Percentiles rank a stretch among this genome's conserved stretches.
Evolutionary conservation across 2,888 invertebrate genomes (phyloP).

Genomic region (Penaeus monodon): DNA sequence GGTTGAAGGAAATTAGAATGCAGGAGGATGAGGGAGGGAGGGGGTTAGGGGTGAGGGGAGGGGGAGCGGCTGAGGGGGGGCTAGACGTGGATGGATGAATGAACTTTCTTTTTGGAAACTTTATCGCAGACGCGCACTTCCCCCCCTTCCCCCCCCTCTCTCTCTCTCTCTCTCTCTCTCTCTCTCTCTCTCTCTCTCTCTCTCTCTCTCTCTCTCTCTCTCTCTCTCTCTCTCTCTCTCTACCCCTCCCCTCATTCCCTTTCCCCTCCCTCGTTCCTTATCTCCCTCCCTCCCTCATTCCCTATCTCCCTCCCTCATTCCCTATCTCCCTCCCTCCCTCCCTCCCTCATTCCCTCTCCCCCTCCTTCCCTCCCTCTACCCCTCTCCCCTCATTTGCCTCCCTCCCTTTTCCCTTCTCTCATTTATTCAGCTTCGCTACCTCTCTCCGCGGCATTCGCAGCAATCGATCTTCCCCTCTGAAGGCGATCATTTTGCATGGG

Average conservation of each 20-base stretch:
- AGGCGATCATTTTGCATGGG: too few relatives aligned
- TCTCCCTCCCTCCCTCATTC: too few relatives aligned
- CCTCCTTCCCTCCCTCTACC: not conserved
- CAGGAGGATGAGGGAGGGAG: too few relatives aligned
- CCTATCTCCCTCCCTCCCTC: not conserved
- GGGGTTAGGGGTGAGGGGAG: too few relatives aligned
- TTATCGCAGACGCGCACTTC: too few relatives aligned
- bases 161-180: not conserved
- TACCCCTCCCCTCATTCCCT: constrained; percentile 1
- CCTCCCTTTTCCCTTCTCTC: not conserved
- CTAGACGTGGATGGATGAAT: too few relatives aligned
- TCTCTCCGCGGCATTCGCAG: not conserved
- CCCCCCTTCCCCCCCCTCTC: not conserved
- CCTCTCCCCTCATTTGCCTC: not conserved
- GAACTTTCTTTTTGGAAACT: too few relatives aligned
- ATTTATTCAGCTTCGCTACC: not conserved
- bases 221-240: not conserved
- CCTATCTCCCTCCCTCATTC: too few relatives aligned
- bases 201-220: not conserved
- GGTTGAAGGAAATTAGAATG: too few relatives aligned
- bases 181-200: not conserved
- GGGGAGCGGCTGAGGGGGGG: too few relatives aligned
- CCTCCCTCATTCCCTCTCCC: not conserved
- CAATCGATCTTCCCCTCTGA: not conserved
- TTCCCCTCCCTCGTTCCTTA: not conserved